Evolutionary conservation across 2,113 vertebrate genomes (phyloP).

Genomic region (Muscicapa adusta): DNA sequence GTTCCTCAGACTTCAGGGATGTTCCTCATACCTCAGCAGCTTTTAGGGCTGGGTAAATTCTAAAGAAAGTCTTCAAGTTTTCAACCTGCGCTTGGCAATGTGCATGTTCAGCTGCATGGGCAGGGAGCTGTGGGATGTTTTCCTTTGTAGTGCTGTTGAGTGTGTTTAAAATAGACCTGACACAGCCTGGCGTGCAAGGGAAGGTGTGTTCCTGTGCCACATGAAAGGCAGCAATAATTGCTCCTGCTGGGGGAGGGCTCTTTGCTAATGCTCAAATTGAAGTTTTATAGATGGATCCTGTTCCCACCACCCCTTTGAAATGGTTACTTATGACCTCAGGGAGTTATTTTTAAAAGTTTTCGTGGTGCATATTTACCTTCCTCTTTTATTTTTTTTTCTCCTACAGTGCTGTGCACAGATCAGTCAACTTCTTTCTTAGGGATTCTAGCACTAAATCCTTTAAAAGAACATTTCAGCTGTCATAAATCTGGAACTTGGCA

Average conservation of each 20-base stretch:
- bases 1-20: neutral
- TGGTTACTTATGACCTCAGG: neutral
- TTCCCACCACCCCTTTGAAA: slow-evolving; percentile 42
- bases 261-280: neutral
- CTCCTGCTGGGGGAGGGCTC: neutral
- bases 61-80: neutral
- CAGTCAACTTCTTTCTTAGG: neutral
- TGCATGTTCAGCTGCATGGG: neutral
- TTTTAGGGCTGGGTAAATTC: neutral
- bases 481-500: neutral
- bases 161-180: neutral
- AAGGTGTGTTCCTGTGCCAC: slow-evolving; percentile 27
- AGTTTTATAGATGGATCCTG: slow-evolving; percentile 7
- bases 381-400: neutral
- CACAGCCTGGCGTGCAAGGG: neutral
- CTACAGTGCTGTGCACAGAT: neutral
- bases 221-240: slow-evolving; percentile 33
- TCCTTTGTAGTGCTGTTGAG: neutral
- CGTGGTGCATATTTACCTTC: neutral
- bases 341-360: slow-evolving; percentile 29
- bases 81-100: neutral
- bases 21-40: neutral
- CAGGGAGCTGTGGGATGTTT: neutral
- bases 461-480: neutral
- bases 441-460: neutral